Evolutionary conservation across 2,113 vertebrate species (phyloP).

Genomic region (Noctilio leporinus): DNA sequence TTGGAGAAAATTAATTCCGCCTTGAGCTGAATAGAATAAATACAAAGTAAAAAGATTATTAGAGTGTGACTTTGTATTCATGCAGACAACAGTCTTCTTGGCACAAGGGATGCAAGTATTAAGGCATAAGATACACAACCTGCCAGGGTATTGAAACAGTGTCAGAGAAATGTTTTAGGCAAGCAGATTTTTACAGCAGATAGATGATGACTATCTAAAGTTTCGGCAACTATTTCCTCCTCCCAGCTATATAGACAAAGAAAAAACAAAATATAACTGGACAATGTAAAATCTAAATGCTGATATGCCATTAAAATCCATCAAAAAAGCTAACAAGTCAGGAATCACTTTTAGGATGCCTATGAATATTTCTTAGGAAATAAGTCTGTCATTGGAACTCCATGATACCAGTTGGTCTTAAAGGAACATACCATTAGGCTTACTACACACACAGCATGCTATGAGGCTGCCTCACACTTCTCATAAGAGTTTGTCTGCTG

Average conservation of each 20-base stretch:
- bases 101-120: background rate
- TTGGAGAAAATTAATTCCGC: constrained; percentile 39
- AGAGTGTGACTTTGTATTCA: background rate
- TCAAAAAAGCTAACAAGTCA: background rate
- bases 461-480: background rate
- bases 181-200: background rate
- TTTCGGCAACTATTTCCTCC: background rate
- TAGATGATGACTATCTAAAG: background rate
- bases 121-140: background rate
- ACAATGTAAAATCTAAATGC: background rate
- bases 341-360: background rate
- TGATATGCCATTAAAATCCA: background rate
- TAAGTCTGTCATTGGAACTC: background rate
- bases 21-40: constrained; percentile 32
- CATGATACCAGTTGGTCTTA: background rate
- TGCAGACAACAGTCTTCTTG: background rate
- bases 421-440: background rate
- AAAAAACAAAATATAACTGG: background rate
- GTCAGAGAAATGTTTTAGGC: background rate
- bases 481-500: background rate
- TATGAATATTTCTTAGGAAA: background rate
- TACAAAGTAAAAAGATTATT: constrained; percentile 31
- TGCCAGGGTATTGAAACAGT: background rate
- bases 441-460: accelerated
- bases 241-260: background rate